These are phyloP conservation scores for Potorous gilbertii DNA, from an alignment of 2,797 vertebrate genomes.

Conservation along the genomic window DNA sequence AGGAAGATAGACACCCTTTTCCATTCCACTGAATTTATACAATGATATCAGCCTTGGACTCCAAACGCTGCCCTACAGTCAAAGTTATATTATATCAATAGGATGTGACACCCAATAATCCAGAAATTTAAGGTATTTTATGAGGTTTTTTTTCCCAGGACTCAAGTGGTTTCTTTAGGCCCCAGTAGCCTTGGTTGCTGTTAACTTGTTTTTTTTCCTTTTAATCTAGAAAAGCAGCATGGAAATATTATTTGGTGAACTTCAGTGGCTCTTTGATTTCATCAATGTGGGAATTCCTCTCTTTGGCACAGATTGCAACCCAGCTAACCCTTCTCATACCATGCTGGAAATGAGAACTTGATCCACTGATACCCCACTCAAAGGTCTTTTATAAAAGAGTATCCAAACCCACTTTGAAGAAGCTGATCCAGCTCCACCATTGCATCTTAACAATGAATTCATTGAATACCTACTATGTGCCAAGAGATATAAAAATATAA, in stretches of 20 bases:
- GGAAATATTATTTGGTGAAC: constrained; percentile 26
- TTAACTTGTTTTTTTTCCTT: not conserved
- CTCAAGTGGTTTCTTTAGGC: not conserved
- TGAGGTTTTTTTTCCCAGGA: not conserved
- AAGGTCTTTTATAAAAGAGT: not conserved
- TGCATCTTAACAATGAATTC: not conserved
- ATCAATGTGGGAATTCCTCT: not conserved
- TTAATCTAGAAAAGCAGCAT: constrained; percentile 53
- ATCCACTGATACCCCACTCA: constrained; percentile 5
- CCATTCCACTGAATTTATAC: constrained; percentile 1
- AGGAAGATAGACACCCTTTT: not conserved
- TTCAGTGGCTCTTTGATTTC: not conserved
- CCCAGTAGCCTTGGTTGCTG: constrained; percentile 31
- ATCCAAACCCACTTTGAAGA: not conserved
- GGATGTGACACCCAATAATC: not conserved
- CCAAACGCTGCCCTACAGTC: not conserved
- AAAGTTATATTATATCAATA: not conserved
- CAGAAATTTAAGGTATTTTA: not conserved
- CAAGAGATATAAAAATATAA: not conserved
- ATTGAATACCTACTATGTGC: not conserved
- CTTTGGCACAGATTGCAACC: not conserved
- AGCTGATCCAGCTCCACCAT: not conserved
- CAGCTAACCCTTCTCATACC: not conserved
- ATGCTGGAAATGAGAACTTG: not conserved
- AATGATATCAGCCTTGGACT: not conserved